Conservation (phyloP, 1,140 invertebrate species). For the Drosophila willistoni region DNA sequence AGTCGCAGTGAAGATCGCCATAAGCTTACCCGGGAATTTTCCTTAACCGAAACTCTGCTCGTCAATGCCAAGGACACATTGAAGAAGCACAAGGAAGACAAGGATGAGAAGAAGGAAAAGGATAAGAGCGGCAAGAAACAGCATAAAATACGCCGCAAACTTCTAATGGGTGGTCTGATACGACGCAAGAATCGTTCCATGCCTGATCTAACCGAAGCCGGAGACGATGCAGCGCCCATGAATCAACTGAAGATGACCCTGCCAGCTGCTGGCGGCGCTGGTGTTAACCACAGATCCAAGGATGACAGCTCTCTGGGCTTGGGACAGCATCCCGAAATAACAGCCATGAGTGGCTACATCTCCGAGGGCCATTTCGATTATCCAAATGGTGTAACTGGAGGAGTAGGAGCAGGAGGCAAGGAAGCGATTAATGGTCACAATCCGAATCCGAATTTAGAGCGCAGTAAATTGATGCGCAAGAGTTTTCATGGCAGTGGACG, state of each 20-base stretch:
- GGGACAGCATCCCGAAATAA: slow-evolving; percentile 72
- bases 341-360: slow-evolving; percentile 90
- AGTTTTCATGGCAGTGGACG: slow-evolving; percentile 93
- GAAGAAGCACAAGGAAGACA: slow-evolving; percentile 87
- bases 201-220: slow-evolving; percentile 93
- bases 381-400: slow-evolving; percentile 68
- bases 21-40: slow-evolving; percentile 88
- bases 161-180: slow-evolving; percentile 94
- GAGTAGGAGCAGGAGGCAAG: neutral
- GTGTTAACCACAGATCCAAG: slow-evolving; percentile 84
- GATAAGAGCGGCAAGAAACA: slow-evolving; percentile 94
- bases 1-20: slow-evolving; percentile 92
- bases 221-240: slow-evolving; percentile 78
- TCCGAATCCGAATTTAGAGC: slow-evolving; percentile 92
- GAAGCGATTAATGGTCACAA: slow-evolving; percentile 31
- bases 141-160: slow-evolving; percentile 93
- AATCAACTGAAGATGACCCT: slow-evolving; percentile 6
- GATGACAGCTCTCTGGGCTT: slow-evolving; percentile 87
- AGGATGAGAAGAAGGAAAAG: slow-evolving; percentile 86
- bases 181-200: slow-evolving; percentile 94
- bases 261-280: slow-evolving; percentile 68
- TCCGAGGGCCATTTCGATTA: slow-evolving; percentile 94
- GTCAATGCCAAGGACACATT: slow-evolving; percentile 85
- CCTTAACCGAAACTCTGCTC: slow-evolving; percentile 85
- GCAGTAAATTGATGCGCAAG: slow-evolving; percentile 94